These are phyloP conservation scores for Elymnias hypermnestra DNA, from an alignment of 1,140 invertebrate species.

Conservation along the genomic window DNA sequence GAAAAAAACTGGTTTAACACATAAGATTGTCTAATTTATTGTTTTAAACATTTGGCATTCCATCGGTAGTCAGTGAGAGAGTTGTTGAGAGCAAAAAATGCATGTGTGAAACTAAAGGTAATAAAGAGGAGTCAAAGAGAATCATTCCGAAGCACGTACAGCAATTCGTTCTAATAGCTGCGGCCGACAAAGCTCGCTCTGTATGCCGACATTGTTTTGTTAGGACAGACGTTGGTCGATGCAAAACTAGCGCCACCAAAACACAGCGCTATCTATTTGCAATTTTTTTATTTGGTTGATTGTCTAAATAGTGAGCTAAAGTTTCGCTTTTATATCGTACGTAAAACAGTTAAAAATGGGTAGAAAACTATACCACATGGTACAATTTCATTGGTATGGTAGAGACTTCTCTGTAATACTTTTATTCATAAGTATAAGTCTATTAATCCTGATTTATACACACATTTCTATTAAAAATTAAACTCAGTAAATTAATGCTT, in stretches of 20 bases:
- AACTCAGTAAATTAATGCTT: too few relatives aligned
- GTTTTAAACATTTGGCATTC: conserved; percentile 44
- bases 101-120: conserved; percentile 43
- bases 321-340: too few relatives aligned
- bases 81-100: conserved; percentile 51
- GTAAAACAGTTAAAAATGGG: too few relatives aligned
- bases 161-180: conserved; percentile 61
- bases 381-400: too few relatives aligned
- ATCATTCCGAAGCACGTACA: conserved; percentile 48
- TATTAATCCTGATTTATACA: too few relatives aligned
- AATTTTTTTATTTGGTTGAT: background rate
- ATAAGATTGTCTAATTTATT: too few relatives aligned
- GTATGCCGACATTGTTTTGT: conserved; percentile 57
- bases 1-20: too few relatives aligned
- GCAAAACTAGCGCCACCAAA: conserved; percentile 38
- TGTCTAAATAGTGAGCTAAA: background rate
- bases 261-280: background rate
- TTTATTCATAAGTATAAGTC: too few relatives aligned
- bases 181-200: conserved; percentile 44
- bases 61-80: conserved; percentile 27
- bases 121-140: conserved; percentile 40
- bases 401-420: too few relatives aligned
- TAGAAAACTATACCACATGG: too few relatives aligned
- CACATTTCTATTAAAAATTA: too few relatives aligned
- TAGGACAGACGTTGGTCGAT: conserved; percentile 52